A percentile compares a stretch with the other conserved stretches of the same genome.
These are phyloP conservation scores for Microcebus griseorufus DNA, from an alignment of 2,113 vertebrate genomes.

Conservation along the genomic window DNA sequence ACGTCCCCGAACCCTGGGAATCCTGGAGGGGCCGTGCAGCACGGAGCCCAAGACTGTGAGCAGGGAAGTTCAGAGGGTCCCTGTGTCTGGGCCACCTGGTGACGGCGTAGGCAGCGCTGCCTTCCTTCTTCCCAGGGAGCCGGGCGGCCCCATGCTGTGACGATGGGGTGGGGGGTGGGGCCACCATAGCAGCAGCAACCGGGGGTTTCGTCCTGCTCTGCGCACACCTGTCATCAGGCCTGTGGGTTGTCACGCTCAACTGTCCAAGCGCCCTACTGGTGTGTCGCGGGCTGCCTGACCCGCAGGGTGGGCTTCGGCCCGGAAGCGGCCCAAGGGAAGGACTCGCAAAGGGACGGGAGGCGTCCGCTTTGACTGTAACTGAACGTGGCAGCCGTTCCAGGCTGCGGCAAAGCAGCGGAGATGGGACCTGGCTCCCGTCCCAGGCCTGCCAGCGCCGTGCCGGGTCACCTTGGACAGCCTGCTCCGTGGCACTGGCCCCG, in stretches of 20 bases:
- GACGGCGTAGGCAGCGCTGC: accelerated
- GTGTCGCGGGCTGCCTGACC: accelerated
- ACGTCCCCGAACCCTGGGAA: neutral
- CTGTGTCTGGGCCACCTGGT: neutral
- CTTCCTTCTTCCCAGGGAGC: neutral
- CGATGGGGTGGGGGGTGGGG: accelerated
- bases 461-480: neutral
- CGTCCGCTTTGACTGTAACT: accelerated
- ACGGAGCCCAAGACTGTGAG: neutral
- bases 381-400: accelerated
- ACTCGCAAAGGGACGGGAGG: accelerated
- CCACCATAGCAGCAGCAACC: accelerated
- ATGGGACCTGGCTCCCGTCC: neutral
- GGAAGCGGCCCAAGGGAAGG: neutral
- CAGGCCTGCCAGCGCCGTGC: accelerated
- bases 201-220: accelerated
- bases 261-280: neutral
- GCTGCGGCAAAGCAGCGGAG: accelerated
- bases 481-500: neutral
- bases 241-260: accelerated
- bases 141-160: neutral
- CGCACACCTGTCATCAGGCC: accelerated
- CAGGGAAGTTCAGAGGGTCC: neutral
- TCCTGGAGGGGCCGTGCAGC: neutral
- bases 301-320: accelerated